Percentiles rank a stretch among this genome's conserved stretches.
Conservation (phyloP, 2,797 vertebrate genomes). For the Euthynnus affinis region DNA sequence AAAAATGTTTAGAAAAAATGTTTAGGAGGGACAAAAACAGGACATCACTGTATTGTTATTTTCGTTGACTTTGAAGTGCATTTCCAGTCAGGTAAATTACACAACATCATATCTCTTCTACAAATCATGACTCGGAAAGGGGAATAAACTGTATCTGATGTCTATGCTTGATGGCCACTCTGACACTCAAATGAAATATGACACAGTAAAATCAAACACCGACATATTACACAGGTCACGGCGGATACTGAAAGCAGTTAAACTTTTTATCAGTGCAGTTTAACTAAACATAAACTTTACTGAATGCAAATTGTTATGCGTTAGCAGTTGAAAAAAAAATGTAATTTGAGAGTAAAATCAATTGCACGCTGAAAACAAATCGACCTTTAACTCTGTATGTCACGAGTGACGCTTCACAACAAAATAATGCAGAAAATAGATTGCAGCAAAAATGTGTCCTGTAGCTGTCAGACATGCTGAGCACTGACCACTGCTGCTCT, state of each 20-base stretch:
- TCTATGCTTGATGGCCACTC: neutral
- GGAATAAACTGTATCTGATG: neutral
- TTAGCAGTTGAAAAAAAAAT: neutral
- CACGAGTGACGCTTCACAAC: neutral
- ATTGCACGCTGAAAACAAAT: neutral
- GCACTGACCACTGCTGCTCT: constrained; percentile 44
- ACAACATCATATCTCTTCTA: neutral
- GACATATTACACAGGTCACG: too few species aligned
- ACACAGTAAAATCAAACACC: constrained; percentile 1
- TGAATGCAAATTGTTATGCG: neutral
- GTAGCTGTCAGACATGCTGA: constrained; percentile 38
- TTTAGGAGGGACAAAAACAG: too few species aligned
- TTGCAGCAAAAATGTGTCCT: constrained; percentile 16
- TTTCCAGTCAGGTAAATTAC: neutral
- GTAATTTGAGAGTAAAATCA: neutral
- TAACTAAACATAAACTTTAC: constrained; percentile 17
- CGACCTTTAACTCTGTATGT: neutral
- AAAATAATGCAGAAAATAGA: constrained; percentile 15
- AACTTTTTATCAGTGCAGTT: neutral
- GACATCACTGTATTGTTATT: neutral
- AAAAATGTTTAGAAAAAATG: too few species aligned
- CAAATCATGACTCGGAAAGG: neutral
- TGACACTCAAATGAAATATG: constrained; percentile 9
- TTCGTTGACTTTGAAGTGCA: neutral
- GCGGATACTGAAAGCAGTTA: neutral